Conservation (phyloP, 2,113 vertebrate species). For the Neotoma lepida region DNA sequence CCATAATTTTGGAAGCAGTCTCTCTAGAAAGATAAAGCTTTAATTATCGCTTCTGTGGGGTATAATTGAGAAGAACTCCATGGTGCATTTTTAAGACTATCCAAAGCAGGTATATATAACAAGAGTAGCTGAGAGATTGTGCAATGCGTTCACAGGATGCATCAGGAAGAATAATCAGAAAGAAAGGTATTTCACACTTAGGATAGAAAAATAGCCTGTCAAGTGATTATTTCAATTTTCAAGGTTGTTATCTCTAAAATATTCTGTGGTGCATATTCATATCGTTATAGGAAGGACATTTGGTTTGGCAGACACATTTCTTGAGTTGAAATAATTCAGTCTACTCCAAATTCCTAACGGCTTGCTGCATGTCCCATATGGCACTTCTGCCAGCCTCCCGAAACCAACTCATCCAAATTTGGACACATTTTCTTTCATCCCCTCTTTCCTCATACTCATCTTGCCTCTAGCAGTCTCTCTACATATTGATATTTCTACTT, state of each 20-base stretch:
- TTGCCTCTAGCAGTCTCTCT: slow-evolving; percentile 35
- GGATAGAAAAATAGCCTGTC: slow-evolving; percentile 70
- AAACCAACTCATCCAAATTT: slow-evolving; percentile 66
- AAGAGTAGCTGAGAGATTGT: neutral
- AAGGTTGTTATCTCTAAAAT: slow-evolving; percentile 74
- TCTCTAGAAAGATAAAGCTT: slow-evolving; percentile 50
- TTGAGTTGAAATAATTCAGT: slow-evolving; percentile 79
- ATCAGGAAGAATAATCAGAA: slow-evolving; percentile 68
- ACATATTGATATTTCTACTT: neutral
- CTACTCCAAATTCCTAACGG: slow-evolving; percentile 68
- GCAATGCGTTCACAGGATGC: slow-evolving; percentile 47
- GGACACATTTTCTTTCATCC: slow-evolving; percentile 60
- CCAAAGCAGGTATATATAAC: slow-evolving; percentile 63
- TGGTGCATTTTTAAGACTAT: slow-evolving; percentile 49
- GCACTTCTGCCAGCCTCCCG: slow-evolving; percentile 61
- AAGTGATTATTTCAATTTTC: slow-evolving; percentile 64
- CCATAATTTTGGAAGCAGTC: slow-evolving; percentile 64
- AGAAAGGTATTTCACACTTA: slow-evolving; percentile 60
- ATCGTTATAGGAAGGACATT: slow-evolving; percentile 78
- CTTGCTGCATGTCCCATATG: slow-evolving; percentile 72
- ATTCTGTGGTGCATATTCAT: slow-evolving; percentile 78
- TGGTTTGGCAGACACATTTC: slow-evolving; percentile 74
- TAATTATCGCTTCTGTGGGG: slow-evolving; percentile 67
- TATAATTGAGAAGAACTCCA: slow-evolving; percentile 36
- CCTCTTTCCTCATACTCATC: slow-evolving; percentile 54